Base-by-base conservation (phyloP, 2,888 invertebrate genomes). In the Agrotis ipsilon region DNA sequence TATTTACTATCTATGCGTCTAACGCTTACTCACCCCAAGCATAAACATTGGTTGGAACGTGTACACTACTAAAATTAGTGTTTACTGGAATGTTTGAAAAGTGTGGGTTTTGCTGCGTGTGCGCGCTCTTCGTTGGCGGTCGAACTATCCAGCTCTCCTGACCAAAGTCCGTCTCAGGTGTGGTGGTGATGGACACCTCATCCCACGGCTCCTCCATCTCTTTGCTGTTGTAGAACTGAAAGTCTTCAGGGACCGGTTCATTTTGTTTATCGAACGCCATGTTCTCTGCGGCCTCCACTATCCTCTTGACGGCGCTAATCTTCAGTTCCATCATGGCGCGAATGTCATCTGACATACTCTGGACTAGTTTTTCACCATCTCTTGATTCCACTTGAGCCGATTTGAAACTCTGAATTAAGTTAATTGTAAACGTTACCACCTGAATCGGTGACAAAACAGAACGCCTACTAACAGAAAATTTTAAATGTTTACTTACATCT, bases 11-110 rank as follows among this genome's bases (percentile, higher is more conserved):
- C 55, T 32, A 32, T 49, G 55, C 64, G 32, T 57, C 57, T 45
- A 61, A 70, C 55, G 68, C 59, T 80, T 76, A 87, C 94, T 91
- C 95, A 98, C 98, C 98, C 97, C 98, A 97, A 89, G 99, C 98
- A 93, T 98, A 99, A 72, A 99, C 99, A 93, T 99, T 99, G 76
- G 99, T 99, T 46, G 99, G 99, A 60, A 99, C 98, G 92, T 99
- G 99, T 54, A 99, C 98, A 78, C 99, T 98, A 89, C 98, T 98
- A 90, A 97, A 97, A 90, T 97, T 98, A 52, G 97, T 97, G 91
- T 98, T 98, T 43, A 98, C 97, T 43, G 97, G 97, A 77, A 97
- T 97, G 88, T 98, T 97, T 81, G 98, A 98, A 92, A 98, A 99
- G 89, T 98, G 98, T 48, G 97, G 94, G 91, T 98, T 98, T 83